Evolutionary conservation across 2,888 invertebrate species (phyloP).

Genomic region (Tetheella fluctuosa): DNA sequence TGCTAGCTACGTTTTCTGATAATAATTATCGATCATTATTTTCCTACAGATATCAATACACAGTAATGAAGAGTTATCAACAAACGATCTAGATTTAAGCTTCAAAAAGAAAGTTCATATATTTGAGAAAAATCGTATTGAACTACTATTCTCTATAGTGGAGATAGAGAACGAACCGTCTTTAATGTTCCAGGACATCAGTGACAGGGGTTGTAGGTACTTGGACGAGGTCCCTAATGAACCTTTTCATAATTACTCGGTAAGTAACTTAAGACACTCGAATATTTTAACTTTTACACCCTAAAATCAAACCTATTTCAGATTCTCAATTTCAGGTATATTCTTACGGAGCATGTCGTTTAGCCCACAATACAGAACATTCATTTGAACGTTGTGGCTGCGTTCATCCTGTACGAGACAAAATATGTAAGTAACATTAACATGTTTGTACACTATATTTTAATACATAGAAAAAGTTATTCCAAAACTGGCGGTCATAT

Average conservation of each 20-base stretch:
- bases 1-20: too few species aligned
- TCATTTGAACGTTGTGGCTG: slow-evolving; percentile 67
- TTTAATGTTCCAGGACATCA: slow-evolving; percentile 64
- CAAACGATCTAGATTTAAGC: slow-evolving; percentile 51
- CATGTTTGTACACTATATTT: too few species aligned
- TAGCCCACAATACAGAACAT: slow-evolving; percentile 60
- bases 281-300: background rate
- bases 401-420: slow-evolving; percentile 69
- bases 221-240: slow-evolving; percentile 73
- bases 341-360: slow-evolving; percentile 71
- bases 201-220: slow-evolving; percentile 84
- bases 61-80: slow-evolving; percentile 64
- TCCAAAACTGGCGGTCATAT: too few species aligned
- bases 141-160: slow-evolving; percentile 58
- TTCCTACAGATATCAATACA: slow-evolving; percentile 60
- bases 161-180: slow-evolving; percentile 69
- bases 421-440: slow-evolving; percentile 67
- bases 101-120: slow-evolving; percentile 46
- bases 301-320: background rate
- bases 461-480: too few species aligned
- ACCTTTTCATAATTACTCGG: slow-evolving; percentile 55
- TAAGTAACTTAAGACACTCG: slow-evolving; percentile 29
- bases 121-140: slow-evolving; percentile 33
- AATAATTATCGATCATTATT: too few species aligned
- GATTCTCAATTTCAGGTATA: slow-evolving; percentile 52